phyloP scores from a whole-genome alignment of 2,113 vertebrate genomes.

The Lates calcarifer region DNA sequence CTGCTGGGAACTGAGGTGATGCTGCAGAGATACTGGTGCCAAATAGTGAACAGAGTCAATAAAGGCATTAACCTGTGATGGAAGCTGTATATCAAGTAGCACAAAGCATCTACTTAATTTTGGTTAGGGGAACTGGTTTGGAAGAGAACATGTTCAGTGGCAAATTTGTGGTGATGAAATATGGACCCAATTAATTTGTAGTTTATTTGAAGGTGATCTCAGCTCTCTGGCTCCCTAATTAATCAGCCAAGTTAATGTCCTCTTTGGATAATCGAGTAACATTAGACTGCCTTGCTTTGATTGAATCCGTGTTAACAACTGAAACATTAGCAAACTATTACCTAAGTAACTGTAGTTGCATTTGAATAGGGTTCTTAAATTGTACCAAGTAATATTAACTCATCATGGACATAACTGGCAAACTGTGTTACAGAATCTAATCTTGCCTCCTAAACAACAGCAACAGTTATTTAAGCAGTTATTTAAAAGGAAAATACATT shows the following conservation, averaged over 20 bases:
- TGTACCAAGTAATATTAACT: constrained; percentile 1
- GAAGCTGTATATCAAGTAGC: constrained; percentile 29
- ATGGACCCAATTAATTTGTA: constrained; percentile 48
- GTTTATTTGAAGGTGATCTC: constrained; percentile 47
- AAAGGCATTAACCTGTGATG: constrained; percentile 55
- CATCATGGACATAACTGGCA: neutral
- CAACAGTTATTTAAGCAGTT: neutral
- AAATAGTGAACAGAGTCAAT: constrained; percentile 26
- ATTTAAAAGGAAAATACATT: constrained; percentile 1
- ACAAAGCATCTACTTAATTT: constrained; percentile 54
- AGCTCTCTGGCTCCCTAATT: constrained; percentile 30
- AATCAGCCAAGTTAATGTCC: constrained; percentile 46
- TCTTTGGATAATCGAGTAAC: constrained; percentile 26
- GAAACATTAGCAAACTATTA: neutral
- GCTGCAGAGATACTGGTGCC: constrained; percentile 2
- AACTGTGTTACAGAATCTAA: neutral
- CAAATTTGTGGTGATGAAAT: constrained; percentile 36
- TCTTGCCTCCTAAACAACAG: neutral
- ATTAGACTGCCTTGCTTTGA: neutral
- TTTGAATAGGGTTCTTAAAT: neutral
- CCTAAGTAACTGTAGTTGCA: neutral
- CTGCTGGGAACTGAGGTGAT: constrained; percentile 11
- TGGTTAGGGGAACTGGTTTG: constrained; percentile 12
- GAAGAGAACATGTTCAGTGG: constrained; percentile 1
- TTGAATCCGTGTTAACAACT: neutral